Evolutionary conservation across 2,797 vertebrate genomes (phyloP).

Genomic region (Sebastiscus albofasciatus): DNA sequence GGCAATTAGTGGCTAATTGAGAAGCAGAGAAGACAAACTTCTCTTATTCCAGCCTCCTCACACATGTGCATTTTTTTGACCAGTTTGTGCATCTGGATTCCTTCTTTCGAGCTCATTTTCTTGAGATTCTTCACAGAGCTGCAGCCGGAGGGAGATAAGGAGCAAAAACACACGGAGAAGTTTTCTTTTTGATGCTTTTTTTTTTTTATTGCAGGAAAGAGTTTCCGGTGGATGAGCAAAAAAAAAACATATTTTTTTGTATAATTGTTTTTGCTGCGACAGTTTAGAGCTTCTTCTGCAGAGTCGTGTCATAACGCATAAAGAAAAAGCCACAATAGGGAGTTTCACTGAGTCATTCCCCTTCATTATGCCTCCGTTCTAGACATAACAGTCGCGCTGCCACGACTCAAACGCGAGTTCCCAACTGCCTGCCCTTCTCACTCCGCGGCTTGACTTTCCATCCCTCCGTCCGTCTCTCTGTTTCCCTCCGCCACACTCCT

Average conservation of each 20-base stretch:
- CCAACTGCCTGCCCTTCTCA: conserved; percentile 85
- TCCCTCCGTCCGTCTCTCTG: conserved; percentile 52
- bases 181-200: conserved; percentile 26
- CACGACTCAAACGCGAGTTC: conserved; percentile 20
- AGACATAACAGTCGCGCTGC: conserved; percentile 55
- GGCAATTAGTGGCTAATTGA: conserved; percentile 81
- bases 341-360: conserved; percentile 43
- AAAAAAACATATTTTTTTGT: conserved; percentile 32
- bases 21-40: conserved; percentile 69
- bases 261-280: conserved; percentile 15
- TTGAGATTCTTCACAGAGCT: conserved; percentile 18
- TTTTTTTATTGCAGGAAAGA: not conserved
- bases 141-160: conserved; percentile 22
- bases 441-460: conserved; percentile 79
- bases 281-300: conserved; percentile 7
- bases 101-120: conserved; percentile 40
- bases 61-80: conserved; percentile 25
- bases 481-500: conserved; percentile 47
- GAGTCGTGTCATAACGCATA: conserved; percentile 2
- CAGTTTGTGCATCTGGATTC: conserved; percentile 51
- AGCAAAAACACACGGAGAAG: not conserved
- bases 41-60: not conserved
- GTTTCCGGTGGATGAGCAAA: not conserved
- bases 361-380: conserved; percentile 47
- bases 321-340: conserved; percentile 30